phyloP scores from a whole-genome alignment of 1,140 invertebrate species.

The Plectrocnemia conspersa region DNA sequence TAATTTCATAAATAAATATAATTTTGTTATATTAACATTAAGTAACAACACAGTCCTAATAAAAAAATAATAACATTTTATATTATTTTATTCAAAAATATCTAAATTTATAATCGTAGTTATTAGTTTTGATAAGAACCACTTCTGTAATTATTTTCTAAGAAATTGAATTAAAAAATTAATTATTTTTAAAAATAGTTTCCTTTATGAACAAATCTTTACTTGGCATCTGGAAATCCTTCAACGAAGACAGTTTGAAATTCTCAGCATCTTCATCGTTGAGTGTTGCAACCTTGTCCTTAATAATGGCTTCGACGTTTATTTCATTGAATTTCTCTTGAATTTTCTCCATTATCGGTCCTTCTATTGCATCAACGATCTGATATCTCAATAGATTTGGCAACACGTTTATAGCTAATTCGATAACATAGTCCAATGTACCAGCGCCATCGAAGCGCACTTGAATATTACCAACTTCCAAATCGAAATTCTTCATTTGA shows the following conservation, averaged over 20 bases:
- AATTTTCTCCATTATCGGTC: constrained; percentile 63
- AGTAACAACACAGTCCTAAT: too few relatives aligned
- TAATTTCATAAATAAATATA: too few relatives aligned
- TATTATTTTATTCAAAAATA: too few relatives aligned
- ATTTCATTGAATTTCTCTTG: constrained; percentile 62
- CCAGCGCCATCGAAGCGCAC: constrained; percentile 70
- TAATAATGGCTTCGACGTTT: constrained; percentile 67
- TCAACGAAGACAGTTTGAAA: constrained; percentile 45
- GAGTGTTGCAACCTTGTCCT: constrained; percentile 60
- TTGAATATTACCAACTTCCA: constrained; percentile 80
- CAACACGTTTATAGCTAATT: constrained; percentile 70
- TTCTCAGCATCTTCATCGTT: constrained; percentile 53
- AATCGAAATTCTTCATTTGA: constrained; percentile 64
- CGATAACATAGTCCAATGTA: constrained; percentile 73
- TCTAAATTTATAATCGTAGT: too few relatives aligned
- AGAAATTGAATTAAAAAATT: too few relatives aligned
- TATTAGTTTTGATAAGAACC: too few relatives aligned
- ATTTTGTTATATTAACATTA: too few relatives aligned
- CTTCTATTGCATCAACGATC: constrained; percentile 76
- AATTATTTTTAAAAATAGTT: too few relatives aligned
- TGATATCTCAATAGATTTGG: constrained; percentile 79
- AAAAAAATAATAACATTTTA: too few relatives aligned
- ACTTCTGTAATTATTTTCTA: too few relatives aligned
- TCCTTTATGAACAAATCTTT: background rate
- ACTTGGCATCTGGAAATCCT: constrained; percentile 24